Conservation (phyloP, 2,113 vertebrate genomes). For the Raja brachyura region DNA sequence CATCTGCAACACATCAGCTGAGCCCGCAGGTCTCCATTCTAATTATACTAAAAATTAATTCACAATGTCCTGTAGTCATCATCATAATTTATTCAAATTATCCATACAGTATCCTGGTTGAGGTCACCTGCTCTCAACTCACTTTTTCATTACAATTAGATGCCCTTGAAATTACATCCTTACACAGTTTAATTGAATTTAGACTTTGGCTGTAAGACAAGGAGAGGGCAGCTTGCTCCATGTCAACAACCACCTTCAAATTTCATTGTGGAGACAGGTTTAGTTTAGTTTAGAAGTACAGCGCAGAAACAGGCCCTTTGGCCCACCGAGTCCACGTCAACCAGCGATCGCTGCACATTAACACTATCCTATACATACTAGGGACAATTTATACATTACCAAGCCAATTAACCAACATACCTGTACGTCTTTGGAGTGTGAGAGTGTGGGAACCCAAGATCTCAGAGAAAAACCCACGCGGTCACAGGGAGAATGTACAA, state of each 20-base stretch:
- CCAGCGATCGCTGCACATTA: too few species aligned
- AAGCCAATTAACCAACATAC: too few species aligned
- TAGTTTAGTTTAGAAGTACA: too few species aligned
- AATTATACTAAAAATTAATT: slow-evolving; percentile 31
- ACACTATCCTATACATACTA: too few species aligned
- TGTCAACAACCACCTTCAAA: background rate
- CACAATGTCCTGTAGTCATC: background rate
- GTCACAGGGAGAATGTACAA: too few species aligned
- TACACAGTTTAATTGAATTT: slow-evolving; percentile 2
- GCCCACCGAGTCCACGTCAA: too few species aligned
- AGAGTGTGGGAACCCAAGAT: too few species aligned
- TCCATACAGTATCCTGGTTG: background rate
- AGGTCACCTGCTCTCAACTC: background rate
- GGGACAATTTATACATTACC: too few species aligned
- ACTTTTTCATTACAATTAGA: background rate
- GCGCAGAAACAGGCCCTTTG: too few species aligned
- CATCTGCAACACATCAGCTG: background rate
- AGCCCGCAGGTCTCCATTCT: background rate
- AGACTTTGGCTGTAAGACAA: background rate
- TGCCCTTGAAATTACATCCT: slow-evolving; percentile 22
- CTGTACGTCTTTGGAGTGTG: too few species aligned
- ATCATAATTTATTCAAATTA: slow-evolving; percentile 34
- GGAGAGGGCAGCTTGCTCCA: background rate
- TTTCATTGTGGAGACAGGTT: background rate
- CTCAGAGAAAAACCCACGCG: too few species aligned